These are phyloP conservation scores for Colistium nudipinnis DNA, from an alignment of 2,113 vertebrate genomes.

Conservation along the genomic window DNA sequence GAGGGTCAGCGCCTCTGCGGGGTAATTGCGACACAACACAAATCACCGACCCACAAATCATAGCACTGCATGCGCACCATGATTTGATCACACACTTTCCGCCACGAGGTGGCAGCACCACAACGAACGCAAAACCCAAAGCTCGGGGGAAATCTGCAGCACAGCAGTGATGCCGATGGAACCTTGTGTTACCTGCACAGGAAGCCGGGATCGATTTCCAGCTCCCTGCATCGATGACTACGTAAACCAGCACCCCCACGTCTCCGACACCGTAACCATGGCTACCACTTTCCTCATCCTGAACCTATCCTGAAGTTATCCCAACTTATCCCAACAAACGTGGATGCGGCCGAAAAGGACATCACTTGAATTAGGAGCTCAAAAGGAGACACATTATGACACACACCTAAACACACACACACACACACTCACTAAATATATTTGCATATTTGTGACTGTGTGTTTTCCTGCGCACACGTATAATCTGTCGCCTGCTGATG, in stretches of 20 bases:
- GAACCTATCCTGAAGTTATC: no score
- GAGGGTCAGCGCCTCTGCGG: slow-evolving; percentile 29
- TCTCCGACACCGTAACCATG: no score
- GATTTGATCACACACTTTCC: neutral
- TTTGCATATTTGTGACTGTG: neutral
- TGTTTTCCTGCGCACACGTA: neutral
- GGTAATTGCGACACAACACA: neutral
- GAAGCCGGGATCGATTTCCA: slow-evolving; percentile 22
- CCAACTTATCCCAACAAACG: no score
- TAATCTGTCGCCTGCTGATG: slow-evolving; percentile 39
- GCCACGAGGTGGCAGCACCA: slow-evolving; percentile 66
- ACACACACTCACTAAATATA: neutral
- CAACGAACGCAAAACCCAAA: neutral
- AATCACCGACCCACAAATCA: neutral
- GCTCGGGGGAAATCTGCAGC: slow-evolving; percentile 21
- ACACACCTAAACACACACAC: neutral
- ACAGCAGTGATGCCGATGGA: no score
- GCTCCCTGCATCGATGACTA: slow-evolving; percentile 15
- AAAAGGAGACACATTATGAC: no score
- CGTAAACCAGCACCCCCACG: neutral
- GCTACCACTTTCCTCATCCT: no score
- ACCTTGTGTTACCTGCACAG: slow-evolving; percentile 10
- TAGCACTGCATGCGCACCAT: neutral
- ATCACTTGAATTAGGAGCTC: no score
- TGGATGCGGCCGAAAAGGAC: no score